These are phyloP conservation scores for Onthophagus sagittarius DNA, from an alignment of 2,888 invertebrate species.

Conservation along the genomic window DNA sequence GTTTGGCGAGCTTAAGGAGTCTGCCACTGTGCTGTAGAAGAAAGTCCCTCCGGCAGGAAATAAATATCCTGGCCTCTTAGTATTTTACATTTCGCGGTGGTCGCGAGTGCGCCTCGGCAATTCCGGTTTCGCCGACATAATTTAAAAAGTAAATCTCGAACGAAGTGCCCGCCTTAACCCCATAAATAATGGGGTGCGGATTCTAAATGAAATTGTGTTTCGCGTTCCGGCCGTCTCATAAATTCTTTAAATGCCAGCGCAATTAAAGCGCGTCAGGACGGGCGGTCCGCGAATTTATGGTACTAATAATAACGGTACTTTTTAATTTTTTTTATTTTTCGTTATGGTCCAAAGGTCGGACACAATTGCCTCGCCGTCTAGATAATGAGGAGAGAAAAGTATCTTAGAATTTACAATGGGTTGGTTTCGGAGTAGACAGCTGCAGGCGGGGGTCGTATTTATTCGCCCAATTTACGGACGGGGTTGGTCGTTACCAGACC, in stretches of 20 bases:
- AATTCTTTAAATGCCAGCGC: background rate
- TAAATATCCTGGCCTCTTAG: background rate
- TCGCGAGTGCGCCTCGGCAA: background rate
- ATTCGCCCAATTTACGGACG: background rate
- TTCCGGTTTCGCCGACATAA: background rate
- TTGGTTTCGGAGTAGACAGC: background rate
- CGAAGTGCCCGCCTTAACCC: background rate
- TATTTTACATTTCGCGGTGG: background rate
- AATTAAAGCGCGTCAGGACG: background rate
- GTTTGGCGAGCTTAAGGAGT: background rate
- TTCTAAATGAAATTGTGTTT: background rate
- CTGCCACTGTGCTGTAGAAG: background rate
- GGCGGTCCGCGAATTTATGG: background rate
- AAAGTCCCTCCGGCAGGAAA: background rate
- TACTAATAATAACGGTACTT: background rate
- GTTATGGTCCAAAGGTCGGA: background rate
- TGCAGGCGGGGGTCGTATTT: background rate
- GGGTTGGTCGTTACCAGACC: background rate
- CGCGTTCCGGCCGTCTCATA: background rate
- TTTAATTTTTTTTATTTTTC: background rate
- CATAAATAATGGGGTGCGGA: background rate
- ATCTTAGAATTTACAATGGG: background rate
- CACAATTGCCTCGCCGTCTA: background rate
- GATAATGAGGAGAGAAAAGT: background rate
- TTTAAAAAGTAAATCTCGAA: background rate